Evolutionary conservation across 1,140 invertebrate genomes (phyloP).

Genomic region (Drosophila busckii): DNA sequence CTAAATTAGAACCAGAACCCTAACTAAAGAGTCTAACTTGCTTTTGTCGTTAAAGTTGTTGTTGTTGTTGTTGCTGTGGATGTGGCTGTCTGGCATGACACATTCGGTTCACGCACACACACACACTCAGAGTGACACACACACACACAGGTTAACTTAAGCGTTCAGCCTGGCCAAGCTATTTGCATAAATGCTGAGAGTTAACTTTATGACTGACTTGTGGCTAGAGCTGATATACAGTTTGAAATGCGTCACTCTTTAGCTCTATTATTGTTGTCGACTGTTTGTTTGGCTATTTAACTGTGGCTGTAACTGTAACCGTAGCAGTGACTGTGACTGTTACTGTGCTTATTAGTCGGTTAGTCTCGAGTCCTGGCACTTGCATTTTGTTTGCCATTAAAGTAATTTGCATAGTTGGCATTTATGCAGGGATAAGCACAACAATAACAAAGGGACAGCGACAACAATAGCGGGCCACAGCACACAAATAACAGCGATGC

Average conservation of each 20-base stretch:
- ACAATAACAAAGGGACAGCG: slow-evolving; percentile 5
- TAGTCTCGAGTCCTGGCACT: slow-evolving; percentile 14
- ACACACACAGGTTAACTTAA: slow-evolving; percentile 8
- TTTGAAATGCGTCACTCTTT: background rate
- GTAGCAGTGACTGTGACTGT: background rate
- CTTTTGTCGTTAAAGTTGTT: slow-evolving; percentile 13
- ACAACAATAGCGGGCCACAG: slow-evolving; percentile 5
- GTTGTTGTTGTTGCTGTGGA: slow-evolving; percentile 6
- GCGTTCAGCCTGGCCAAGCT: slow-evolving; percentile 9
- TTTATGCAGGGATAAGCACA: slow-evolving; percentile 45
- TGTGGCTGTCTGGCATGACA: slow-evolving; percentile 16
- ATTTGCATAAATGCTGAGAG: slow-evolving; percentile 60
- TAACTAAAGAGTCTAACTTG: too few species aligned
- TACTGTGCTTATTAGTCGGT: slow-evolving; percentile 50
- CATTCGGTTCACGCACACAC: slow-evolving; percentile 16
- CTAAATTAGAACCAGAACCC: slow-evolving; percentile 55
- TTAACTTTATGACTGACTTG: slow-evolving; percentile 62
- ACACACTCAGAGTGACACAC: slow-evolving; percentile 1
- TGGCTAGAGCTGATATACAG: slow-evolving; percentile 36
- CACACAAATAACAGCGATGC: slow-evolving; percentile 13
- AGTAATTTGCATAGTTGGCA: slow-evolving; percentile 63
- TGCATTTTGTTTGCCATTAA: slow-evolving; percentile 61
- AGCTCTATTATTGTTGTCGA: too few species aligned
- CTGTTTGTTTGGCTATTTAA: slow-evolving; percentile 17
- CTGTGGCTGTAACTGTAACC: background rate